Base-by-base conservation (phyloP, 2,113 vertebrate species). In the Diglossa brunneiventris region DNA sequence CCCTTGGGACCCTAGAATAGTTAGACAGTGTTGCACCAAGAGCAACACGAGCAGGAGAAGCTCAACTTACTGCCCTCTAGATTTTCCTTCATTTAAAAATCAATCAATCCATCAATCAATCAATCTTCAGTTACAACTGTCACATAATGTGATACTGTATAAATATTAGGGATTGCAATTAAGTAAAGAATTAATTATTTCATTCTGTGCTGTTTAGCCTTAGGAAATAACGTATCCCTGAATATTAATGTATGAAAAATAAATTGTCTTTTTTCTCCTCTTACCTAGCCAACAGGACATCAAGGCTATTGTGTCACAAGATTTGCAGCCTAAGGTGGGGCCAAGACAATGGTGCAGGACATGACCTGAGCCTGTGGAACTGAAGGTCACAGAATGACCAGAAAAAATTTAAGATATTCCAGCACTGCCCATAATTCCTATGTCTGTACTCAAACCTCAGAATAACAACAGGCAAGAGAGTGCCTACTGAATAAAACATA, bases 401-500 rank as follows among this genome's bases (percentile, higher is more conserved):
- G 47, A 70, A 70, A 78, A 37, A 75, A 79, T 41, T 84, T 47
- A 55, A 84, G 7, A 42, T 72, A 52, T 76, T 94, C 70, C 44
- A 75, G 69, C 18, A 72, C 11, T 84, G 56, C 20, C n/a, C 49
- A 24, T 82, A 59, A 91, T 81, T 87, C 52, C 27, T 78, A 55
- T 0, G 0, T 64, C 73, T 66, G 11, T 4, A 11, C 77, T 75
- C 56, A 77, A 70, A 78, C 28, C 19, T 66, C 81, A 84, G 56
- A 61, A 33, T 67, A 92, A 87, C 50, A 85, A 91, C 30, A 82
- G 53, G 27, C 56, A 84, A 89, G 88, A 83, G 11, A 69, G 39
- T 39, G 15, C n/a, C 69, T 90, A 35, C 33, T 86, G 76, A 92
- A 94, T 89, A 92, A 92, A 92, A 93, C 67, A 89, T 41, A 55